phyloP scores from a whole-genome alignment of 2,113 vertebrate genomes.

The Gavialis gangeticus region DNA sequence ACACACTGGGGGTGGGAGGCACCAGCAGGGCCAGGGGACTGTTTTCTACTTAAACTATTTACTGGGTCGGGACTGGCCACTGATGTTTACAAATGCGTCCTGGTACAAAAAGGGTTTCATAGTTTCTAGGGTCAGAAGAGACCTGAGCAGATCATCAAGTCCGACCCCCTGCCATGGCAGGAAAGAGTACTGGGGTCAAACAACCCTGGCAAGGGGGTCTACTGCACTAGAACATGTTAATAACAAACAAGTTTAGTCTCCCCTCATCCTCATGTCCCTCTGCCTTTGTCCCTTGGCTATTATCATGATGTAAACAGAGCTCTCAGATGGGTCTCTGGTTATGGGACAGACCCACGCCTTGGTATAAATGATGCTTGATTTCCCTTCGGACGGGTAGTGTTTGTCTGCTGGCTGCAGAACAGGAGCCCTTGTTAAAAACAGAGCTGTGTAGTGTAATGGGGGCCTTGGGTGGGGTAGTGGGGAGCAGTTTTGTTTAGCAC shows the following conservation, averaged over 20 bases:
- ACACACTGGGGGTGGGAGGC: no score
- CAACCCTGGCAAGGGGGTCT: no score
- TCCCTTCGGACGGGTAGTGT: background rate
- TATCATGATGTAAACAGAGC: background rate
- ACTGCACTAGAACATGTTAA: background rate
- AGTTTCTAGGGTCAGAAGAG: no score
- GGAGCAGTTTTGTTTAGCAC: conserved; percentile 15
- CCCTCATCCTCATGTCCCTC: background rate
- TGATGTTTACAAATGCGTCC: no score
- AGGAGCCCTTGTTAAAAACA: background rate
- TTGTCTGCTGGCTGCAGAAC: background rate
- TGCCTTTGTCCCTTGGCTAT: background rate
- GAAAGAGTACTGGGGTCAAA: no score
- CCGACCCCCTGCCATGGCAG: no score
- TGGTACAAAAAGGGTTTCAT: no score
- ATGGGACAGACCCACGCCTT: background rate
- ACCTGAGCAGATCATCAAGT: no score
- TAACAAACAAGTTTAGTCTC: background rate
- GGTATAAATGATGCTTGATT: background rate
- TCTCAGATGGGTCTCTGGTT: background rate
- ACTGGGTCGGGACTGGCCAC: no score
- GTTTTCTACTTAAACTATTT: no score
- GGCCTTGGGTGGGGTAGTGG: conserved; percentile 7
- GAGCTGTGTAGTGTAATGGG: background rate
- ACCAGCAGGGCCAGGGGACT: no score